These are phyloP conservation scores for Istiophorus platypterus DNA, from an alignment of 2,113 vertebrate species.

Conservation along the genomic window DNA sequence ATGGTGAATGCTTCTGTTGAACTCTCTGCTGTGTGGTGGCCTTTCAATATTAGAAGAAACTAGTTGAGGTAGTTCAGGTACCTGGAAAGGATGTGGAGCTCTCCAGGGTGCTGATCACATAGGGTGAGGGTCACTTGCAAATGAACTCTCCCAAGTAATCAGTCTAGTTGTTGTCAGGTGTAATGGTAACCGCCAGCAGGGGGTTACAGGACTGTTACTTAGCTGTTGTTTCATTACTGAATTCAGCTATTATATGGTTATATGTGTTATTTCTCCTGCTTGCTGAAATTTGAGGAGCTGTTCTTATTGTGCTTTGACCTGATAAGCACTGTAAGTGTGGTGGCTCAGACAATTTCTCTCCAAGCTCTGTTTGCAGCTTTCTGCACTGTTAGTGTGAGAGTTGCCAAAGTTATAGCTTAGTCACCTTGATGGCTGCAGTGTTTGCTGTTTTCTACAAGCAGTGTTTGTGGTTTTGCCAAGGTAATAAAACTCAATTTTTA, in stretches of 20 bases:
- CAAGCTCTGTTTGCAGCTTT: constrained; percentile 14
- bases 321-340: constrained; percentile 12
- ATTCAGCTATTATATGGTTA: neutral
- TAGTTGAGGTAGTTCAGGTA: neutral
- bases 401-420: constrained; percentile 22
- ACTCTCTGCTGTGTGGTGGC: neutral
- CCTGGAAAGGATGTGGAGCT: constrained; percentile 12
- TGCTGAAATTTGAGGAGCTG: neutral
- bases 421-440: constrained; percentile 9
- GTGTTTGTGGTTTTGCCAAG: constrained; percentile 32
- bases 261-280: constrained; percentile 1
- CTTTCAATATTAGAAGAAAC: neutral
- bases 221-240: neutral
- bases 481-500: constrained; percentile 21
- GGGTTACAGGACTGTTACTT: neutral
- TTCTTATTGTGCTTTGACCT: neutral
- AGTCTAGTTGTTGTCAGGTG: neutral
- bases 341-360: constrained; percentile 8
- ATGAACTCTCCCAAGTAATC: neutral
- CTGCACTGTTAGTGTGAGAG: constrained; percentile 5
- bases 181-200: neutral
- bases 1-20: neutral
- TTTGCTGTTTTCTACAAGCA: constrained; percentile 21
- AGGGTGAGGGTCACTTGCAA: neutral
- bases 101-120: constrained; percentile 47